phyloP scores from a whole-genome alignment of 2,888 invertebrate species.

The Pristionchus exspectatus region DNA sequence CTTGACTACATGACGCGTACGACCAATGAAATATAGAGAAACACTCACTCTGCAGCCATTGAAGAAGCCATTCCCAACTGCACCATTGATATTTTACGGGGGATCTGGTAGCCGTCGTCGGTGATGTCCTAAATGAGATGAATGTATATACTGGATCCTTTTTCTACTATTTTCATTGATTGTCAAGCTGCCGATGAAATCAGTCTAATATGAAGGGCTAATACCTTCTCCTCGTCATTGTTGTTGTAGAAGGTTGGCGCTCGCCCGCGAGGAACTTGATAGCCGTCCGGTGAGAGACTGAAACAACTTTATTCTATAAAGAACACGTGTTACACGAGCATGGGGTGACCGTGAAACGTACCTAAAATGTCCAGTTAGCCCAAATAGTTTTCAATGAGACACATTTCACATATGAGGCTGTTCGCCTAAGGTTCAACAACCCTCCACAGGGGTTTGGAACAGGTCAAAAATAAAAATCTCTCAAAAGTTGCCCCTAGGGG shows the following conservation, averaged over 20 bases:
- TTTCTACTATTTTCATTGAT: too few species aligned
- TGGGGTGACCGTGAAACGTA: background rate
- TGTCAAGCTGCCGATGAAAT: too few species aligned
- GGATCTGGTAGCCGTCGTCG: conserved; percentile 26
- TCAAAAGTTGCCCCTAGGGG: too few species aligned
- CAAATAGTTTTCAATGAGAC: too few species aligned
- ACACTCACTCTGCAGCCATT: background rate
- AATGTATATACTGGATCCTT: too few species aligned
- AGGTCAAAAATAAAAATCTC: too few species aligned
- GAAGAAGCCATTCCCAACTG: background rate
- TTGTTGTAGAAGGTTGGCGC: background rate
- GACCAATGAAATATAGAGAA: background rate
- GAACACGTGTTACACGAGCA: background rate
- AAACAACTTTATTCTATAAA: background rate
- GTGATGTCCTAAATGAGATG: background rate
- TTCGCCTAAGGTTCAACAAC: too few species aligned
- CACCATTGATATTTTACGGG: background rate
- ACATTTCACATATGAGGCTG: too few species aligned
- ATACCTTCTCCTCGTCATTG: background rate
- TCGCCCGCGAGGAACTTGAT: background rate
- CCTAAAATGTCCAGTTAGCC: too few species aligned
- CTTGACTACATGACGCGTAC: too few species aligned
- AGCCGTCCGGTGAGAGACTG: conserved; percentile 4
- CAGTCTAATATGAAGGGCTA: background rate
- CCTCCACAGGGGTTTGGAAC: too few species aligned